phyloP scores from a whole-genome alignment of 2,888 invertebrate genomes.

The Didymodactylos carnosus region DNA sequence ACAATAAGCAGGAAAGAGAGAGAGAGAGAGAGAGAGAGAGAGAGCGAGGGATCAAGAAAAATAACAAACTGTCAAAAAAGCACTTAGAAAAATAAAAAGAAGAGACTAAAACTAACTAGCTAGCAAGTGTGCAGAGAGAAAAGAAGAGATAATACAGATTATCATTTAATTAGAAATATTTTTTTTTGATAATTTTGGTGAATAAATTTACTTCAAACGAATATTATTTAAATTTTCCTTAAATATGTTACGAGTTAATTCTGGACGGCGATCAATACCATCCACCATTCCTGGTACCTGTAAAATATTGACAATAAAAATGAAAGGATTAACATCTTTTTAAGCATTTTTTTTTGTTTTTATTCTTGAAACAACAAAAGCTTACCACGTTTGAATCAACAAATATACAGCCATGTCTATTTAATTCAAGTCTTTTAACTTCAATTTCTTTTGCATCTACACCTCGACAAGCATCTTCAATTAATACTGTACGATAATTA shows the following conservation, averaged over 20 bases:
- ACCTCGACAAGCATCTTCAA: conserved; percentile 75
- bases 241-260: conserved; percentile 40
- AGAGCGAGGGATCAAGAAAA: too few species aligned
- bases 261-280: conserved; percentile 63
- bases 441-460: conserved; percentile 66
- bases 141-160: too few species aligned
- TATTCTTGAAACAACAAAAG: neutral
- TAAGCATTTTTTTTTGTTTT: too few species aligned
- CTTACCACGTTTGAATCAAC: conserved; percentile 2
- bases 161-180: too few species aligned
- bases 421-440: conserved; percentile 35
- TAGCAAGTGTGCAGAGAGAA: too few species aligned
- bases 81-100: too few species aligned
- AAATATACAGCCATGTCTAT: neutral
- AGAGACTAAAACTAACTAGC: too few species aligned
- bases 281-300: conserved; percentile 63
- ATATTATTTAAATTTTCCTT: neutral
- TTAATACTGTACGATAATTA: conserved; percentile 65
- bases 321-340: conserved; percentile 15
- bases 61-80: too few species aligned
- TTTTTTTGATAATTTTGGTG: too few species aligned
- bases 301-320: neutral
- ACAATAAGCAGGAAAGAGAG: too few species aligned
- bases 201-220: too few species aligned
- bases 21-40: too few species aligned